Percentiles rank a stretch among this genome's conserved stretches.
These are phyloP conservation scores for Hirudo medicinalis DNA, from an alignment of 1,140 invertebrate species.

Conservation along the genomic window DNA sequence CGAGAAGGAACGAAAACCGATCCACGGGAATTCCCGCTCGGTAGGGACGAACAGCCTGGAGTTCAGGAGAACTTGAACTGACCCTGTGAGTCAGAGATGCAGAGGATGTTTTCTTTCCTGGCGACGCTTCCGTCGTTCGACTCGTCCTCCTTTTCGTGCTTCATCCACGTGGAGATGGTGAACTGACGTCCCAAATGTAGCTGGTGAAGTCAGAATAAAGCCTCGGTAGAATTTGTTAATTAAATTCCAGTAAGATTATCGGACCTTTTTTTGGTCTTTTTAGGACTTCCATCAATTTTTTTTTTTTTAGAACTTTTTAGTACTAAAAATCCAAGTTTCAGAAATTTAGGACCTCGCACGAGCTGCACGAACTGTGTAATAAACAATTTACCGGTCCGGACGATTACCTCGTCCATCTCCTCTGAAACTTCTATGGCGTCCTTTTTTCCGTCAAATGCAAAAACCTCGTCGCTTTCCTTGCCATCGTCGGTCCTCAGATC, in stretches of 20 bases:
- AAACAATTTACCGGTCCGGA: slow-evolving; percentile 25
- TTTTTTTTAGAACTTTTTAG: too few relatives aligned
- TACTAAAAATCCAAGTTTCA: too few relatives aligned
- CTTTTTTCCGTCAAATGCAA: slow-evolving; percentile 76
- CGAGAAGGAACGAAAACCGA: too few relatives aligned
- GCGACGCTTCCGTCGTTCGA: slow-evolving; percentile 18
- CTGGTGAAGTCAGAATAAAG: slow-evolving; percentile 17
- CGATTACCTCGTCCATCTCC: slow-evolving; percentile 23
- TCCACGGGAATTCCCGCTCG: too few relatives aligned
- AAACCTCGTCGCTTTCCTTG: slow-evolving; percentile 74
- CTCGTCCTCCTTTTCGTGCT: slow-evolving; percentile 52
- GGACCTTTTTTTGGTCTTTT: too few relatives aligned
- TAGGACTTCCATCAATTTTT: too few relatives aligned
- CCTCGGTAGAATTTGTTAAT: too few relatives aligned
- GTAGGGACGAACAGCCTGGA: too few relatives aligned
- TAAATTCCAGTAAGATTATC: too few relatives aligned
- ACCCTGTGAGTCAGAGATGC: slow-evolving; percentile 91
- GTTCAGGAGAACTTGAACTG: slow-evolving; percentile 38
- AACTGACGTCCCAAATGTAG: slow-evolving; percentile 66
- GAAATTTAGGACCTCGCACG: too few relatives aligned
- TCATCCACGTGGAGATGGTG: slow-evolving; percentile 81
- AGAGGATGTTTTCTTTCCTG: slow-evolving; percentile 82
- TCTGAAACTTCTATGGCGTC: slow-evolving; percentile 58
- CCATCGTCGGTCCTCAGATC: slow-evolving; percentile 76
- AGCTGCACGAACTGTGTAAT: not conserved